A percentile compares a stretch with the other conserved stretches of the same genome.
phyloP scores from a whole-genome alignment of 2,797 vertebrate species.

The Hydrophis major region DNA sequence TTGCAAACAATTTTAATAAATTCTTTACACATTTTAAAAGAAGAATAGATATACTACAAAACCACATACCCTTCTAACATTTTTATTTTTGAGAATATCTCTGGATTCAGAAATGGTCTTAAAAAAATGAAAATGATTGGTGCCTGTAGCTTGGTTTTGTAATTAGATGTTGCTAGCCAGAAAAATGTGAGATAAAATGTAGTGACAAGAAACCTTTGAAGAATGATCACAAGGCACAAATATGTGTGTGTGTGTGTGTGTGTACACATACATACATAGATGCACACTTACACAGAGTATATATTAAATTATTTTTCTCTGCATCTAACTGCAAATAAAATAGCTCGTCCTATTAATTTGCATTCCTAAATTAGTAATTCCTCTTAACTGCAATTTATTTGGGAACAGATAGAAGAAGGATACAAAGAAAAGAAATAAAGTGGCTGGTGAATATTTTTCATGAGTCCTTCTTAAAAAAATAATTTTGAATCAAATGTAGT shows the following conservation, averaged over 20 bases:
- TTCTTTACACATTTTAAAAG: background rate
- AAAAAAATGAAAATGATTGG: background rate
- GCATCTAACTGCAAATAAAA: background rate
- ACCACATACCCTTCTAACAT: background rate
- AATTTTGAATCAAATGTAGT: background rate
- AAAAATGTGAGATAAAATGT: background rate
- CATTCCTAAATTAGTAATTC: background rate
- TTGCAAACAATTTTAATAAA: background rate
- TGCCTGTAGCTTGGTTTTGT: background rate
- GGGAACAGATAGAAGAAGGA: background rate
- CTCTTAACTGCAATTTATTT: background rate
- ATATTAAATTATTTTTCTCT: background rate
- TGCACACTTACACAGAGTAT: too few species aligned
- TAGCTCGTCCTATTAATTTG: background rate
- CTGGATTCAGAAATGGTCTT: background rate
- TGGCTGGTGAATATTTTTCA: background rate
- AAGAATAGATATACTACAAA: background rate
- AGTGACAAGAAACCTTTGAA: background rate
- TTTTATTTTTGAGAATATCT: background rate
- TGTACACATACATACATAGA: too few species aligned
- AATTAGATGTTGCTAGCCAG: background rate
- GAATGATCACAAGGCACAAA: background rate
- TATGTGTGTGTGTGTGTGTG: background rate
- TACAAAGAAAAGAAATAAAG: background rate
- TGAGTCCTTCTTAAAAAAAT: background rate